These are phyloP conservation scores for Rattus rattus DNA, from an alignment of 2,113 vertebrate species.

Conservation along the genomic window DNA sequence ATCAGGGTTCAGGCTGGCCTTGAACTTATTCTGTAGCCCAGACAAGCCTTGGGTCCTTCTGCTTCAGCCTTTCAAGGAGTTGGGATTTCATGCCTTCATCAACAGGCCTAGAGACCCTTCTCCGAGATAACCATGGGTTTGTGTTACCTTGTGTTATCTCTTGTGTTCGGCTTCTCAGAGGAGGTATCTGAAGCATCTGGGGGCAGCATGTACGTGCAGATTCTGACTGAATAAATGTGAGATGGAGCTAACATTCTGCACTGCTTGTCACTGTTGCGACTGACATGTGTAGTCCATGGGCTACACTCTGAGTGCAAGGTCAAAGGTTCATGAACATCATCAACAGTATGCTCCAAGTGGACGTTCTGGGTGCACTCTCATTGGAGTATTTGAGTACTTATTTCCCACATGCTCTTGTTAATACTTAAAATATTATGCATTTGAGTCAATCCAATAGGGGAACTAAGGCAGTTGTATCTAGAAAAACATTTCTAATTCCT, in stretches of 20 bases:
- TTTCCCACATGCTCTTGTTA: constrained; percentile 30
- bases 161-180: not conserved
- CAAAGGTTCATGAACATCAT: not conserved
- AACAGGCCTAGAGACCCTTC: not conserved
- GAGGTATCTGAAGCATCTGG: not conserved
- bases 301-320: constrained; percentile 1
- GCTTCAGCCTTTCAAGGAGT: not conserved
- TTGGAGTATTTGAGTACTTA: not conserved
- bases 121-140: not conserved
- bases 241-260: not conserved
- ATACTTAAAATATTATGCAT: not conserved
- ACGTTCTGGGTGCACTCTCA: not conserved
- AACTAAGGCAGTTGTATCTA: constrained; percentile 12
- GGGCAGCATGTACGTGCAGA: constrained; percentile 20
- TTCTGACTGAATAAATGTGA: constrained; percentile 1
- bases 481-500: constrained; percentile 16
- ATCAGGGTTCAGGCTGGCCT: not conserved
- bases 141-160: not conserved
- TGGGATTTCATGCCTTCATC: not conserved
- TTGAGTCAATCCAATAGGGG: not conserved
- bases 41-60: not conserved
- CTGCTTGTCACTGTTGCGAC: not conserved
- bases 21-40: not conserved
- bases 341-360: not conserved
- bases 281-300: not conserved